A percentile compares a stretch with the other conserved stretches of the same genome.
Evolutionary conservation across 1,140 invertebrate species (phyloP).

Genomic region (Leptinotarsa lineolata): DNA sequence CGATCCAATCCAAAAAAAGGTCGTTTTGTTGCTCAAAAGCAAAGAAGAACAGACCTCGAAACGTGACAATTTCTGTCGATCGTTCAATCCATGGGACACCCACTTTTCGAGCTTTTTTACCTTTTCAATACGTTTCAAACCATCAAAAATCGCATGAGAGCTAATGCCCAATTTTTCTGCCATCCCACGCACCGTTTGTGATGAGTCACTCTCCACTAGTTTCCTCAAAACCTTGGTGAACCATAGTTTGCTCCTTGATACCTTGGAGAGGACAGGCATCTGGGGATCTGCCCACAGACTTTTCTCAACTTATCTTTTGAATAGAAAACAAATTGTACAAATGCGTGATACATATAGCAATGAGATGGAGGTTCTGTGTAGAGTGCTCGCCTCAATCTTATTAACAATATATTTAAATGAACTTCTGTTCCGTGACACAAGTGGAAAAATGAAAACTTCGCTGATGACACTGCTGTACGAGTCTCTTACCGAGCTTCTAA

Average conservation of each 20-base stretch:
- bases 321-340: constrained; percentile 1
- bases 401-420: not conserved
- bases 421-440: not conserved
- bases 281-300: not conserved
- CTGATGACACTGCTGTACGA: not conserved
- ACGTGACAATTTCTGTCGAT: no score
- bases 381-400: not conserved
- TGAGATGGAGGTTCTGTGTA: not conserved
- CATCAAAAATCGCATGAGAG: no score
- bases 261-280: not conserved
- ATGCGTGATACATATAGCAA: not conserved
- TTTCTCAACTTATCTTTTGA: not conserved
- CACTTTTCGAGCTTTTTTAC: no score
- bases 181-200: no score
- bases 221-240: not conserved
- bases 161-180: no score
- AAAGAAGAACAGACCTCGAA: no score
- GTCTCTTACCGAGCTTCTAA: not conserved
- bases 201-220: not conserved
- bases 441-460: not conserved
- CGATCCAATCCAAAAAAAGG: no score
- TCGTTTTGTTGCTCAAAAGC: no score
- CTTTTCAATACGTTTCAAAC: no score
- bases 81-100: no score
- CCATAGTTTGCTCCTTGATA: not conserved